A percentile compares a stretch with the other conserved stretches of the same genome.
phyloP scores from a whole-genome alignment of 1,140 invertebrate species.

The Drosophila subobscura region DNA sequence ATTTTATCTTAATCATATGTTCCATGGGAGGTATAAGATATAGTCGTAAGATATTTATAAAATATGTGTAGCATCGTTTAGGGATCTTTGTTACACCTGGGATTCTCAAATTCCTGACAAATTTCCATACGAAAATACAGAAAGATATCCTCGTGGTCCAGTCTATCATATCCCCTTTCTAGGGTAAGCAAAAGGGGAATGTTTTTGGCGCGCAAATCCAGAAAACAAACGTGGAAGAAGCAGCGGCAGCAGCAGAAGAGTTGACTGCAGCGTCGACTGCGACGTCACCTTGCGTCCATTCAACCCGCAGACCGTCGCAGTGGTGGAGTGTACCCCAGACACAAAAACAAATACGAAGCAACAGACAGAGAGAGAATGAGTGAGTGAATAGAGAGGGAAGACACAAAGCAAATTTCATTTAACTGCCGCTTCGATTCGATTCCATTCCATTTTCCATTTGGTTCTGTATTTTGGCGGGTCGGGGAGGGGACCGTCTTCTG shows the following conservation, averaged over 20 bases:
- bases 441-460: constrained; percentile 75
- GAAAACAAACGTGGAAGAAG: constrained; percentile 35
- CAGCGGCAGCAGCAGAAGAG: constrained; percentile 26
- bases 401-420: constrained; percentile 52
- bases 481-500: constrained; percentile 25
- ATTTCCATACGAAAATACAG: no score
- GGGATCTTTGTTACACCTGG: no score
- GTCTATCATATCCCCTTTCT: neutral
- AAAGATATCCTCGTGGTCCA: neutral
- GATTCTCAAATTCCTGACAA: no score
- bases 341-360: constrained; percentile 33
- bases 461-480: constrained; percentile 62
- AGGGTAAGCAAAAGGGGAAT: constrained; percentile 40
- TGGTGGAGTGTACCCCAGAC: constrained; percentile 28
- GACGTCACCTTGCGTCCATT: constrained; percentile 73
- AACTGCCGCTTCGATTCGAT: constrained; percentile 68
- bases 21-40: no score
- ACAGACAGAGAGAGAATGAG: constrained; percentile 6
- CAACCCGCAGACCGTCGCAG: constrained; percentile 51
- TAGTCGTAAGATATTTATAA: no score
- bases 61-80: no score
- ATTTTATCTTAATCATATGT: no score
- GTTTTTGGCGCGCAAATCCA: constrained; percentile 73
- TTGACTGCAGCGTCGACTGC: constrained; percentile 39
- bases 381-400: constrained; percentile 13